Evolutionary conservation across 1,140 invertebrate species (phyloP), one percentile per base, ranked within the genome.

Genomic region (Drosophila ananassae): DNA sequence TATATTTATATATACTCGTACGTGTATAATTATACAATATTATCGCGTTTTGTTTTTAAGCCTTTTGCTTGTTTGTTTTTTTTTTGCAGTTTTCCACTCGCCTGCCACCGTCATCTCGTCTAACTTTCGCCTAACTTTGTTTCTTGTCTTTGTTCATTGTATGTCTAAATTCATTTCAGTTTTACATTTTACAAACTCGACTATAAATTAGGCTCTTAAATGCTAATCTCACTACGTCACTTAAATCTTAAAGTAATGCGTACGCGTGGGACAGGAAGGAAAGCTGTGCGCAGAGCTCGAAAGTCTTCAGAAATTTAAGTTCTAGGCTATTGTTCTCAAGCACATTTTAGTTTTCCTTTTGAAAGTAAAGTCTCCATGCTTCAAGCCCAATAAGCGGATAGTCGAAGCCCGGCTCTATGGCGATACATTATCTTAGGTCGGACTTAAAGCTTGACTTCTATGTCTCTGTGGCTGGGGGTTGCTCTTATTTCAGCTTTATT

Each of bases 1-100:
- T 79, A 68, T 82, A 61, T 51, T 53, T 72, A 47, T 66, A 61
- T 58, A 48, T 67, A 66, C 10, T 37, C 73, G 52, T 67, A 60
- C 48, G 56, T 87, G 75, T 87, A 87, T 87, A 85, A 78, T 78
- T 81, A 85, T 87, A 82, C 79, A 87, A 89, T 87, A 89, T 85
- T 89, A 85, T 87, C 82, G 83, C 72, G 75, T 69, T 76, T 74
- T 60, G 25, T 71, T 77, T 80, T 58, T 48, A 71, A 71, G 67
- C 67, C 37, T 37, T 61, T 62, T 61, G 73, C 57, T 71, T 67
- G 55, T 69, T 82, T 74, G 21, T 76, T 75, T 68, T 78, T 81
- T 59, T 62, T 51, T 67, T 39, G 58, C 61, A 79, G 61, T 72
- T 72, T 63, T 46, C 46, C 54, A 28, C 54, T 41, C 62, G 25